Conservation (phyloP, 1,140 invertebrate genomes). For the Atta cephalotes region DNA sequence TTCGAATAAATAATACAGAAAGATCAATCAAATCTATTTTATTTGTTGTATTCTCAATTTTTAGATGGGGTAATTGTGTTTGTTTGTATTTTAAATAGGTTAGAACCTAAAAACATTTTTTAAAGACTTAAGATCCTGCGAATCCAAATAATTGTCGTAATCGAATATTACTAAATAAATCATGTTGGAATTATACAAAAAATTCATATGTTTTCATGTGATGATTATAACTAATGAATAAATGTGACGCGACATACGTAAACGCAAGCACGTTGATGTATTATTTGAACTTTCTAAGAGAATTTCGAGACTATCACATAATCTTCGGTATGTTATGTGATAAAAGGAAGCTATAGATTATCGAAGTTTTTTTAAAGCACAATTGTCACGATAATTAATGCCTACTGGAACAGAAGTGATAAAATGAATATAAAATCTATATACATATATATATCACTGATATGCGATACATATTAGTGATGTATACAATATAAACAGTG, state of each 20-base stretch:
- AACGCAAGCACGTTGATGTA: background rate
- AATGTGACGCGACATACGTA: background rate
- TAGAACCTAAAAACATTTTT: background rate
- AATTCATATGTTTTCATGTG: background rate
- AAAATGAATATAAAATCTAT: background rate
- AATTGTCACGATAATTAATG: constrained; percentile 78
- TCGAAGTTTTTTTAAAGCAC: constrained; percentile 76
- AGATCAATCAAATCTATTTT: background rate
- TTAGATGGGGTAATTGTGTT: background rate
- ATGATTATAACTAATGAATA: constrained; percentile 14
- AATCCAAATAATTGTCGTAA: background rate
- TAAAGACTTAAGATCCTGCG: background rate
- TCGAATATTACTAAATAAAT: background rate
- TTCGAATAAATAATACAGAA: constrained; percentile 23
- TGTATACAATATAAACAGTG: too few relatives aligned
- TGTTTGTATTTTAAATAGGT: background rate
- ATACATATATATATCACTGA: background rate
- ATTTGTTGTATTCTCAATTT: background rate
- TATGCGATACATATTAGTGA: too few relatives aligned
- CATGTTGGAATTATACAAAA: background rate
- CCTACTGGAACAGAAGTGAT: background rate
- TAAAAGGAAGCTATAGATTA: background rate
- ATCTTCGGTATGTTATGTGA: background rate
- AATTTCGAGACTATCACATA: background rate
- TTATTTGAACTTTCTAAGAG: constrained; percentile 15